Evolutionary conservation across 2,797 vertebrate species (phyloP), one percentile per base, ranked within the genome.

Genomic region (Crossoptilon crossoptilon): DNA sequence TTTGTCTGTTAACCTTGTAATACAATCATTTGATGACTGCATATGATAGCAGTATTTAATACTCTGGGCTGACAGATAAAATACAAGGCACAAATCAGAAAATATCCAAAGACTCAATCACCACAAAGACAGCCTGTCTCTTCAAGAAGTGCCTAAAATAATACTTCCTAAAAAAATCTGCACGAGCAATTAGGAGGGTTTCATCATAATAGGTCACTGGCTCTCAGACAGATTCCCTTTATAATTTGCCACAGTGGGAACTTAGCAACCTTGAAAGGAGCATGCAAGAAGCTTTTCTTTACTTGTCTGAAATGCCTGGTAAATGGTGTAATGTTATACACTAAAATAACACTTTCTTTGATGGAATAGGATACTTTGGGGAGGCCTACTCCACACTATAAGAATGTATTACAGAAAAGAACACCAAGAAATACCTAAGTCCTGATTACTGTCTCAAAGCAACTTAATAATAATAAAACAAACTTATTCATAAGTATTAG

Each of bases 1-100:
- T 90, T 92, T 93, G 29, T 39, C 74, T 74, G n/a, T 72, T 93
- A 78, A 87, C 86, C 91, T 90, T 88, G 68, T 79, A 82, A 88
- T 77, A 19, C 29, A 69, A 55, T 66, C 10, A 43, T 88, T 87
- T 71, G n/a, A 91, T 82, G 84, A 91, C 53, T 69, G 69, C 46
- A 11, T 86, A 80, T 51, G 84, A 87, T 76, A 90, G 48, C 37
- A 79, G 35, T 69, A 59, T 88, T 71, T 90, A 95, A 82, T 85
- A 84, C 58, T 43, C 59, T 82, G 49, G 39, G 14, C 48, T 87
- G 72, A 83, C 31, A 87, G 62, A 90, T 82, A 92, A 90, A 87
- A 90, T 66, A 79, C 68, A 87, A 94, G 66, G 69, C 21, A 26
- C 44, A 83, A 83, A 80, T 77, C 58, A 58, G 56, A 77, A 90